Evolutionary conservation across 2,113 vertebrate species (phyloP), one percentile per base, ranked within the genome.

Genomic region (Dendropsophus ebraccatus): DNA sequence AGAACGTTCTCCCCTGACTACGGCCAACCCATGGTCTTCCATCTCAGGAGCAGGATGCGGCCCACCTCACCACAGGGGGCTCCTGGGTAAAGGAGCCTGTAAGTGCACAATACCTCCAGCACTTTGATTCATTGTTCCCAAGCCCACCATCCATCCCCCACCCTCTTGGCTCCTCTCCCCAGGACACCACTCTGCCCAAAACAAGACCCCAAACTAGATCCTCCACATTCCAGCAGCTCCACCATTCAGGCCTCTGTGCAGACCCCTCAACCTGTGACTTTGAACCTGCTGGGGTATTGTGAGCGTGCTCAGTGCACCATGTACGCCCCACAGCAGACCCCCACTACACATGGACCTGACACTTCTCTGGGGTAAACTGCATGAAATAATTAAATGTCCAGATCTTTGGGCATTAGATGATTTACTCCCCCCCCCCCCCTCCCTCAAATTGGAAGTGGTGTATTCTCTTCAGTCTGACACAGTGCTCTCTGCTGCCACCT

Each of bases 221-320:
- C 87, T 87, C 89, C 81, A 73, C 90, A 92, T 90, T 91, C 90
- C 87, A 84, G 45, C 35, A 87, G 28, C 35, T 54, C 75, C 21
- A 91, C 90, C 89, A 88, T 89, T 90, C 89, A 92, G 89, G 0
- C 25, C 85, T 0, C 65, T 89, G 85, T 83, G 81, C 89, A 90
- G 88, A 85, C 70, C 19, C 80, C 85, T 87, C 90, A 89, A 89
- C 88, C 52, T 25, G 88, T 91, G 91, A 91, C 91, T 92, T 91
- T 92, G 91, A 92, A 91, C 83, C 91, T 7, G 86, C 10, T 56
- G 28, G 23, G n/a, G 6, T 21, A 11, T 49, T 49, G 12, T 49
- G 47, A 49, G 47, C 8, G 1, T 49, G 9, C 47, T 49, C 47
- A 41, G 41, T 41, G 41, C 47, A 1, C 47, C 10, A 5, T 49